These are phyloP conservation scores for Phaethornis superciliosus DNA, from an alignment of 2,113 vertebrate species.

Conservation along the genomic window DNA sequence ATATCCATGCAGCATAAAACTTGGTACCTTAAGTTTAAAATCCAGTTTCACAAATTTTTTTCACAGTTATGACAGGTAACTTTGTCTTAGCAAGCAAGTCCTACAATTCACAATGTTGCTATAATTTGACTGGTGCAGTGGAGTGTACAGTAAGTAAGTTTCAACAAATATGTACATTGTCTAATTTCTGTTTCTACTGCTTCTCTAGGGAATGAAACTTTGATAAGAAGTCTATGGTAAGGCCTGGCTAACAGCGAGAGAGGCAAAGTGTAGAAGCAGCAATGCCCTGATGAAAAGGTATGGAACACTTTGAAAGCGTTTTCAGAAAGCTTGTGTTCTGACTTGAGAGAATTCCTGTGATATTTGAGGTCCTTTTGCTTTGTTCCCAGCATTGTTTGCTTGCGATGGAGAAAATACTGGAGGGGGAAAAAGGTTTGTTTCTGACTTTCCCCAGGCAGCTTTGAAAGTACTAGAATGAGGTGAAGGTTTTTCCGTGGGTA, in stretches of 20 bases:
- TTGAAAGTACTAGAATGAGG: background rate
- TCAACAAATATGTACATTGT: background rate
- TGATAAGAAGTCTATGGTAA: slow-evolving; percentile 14
- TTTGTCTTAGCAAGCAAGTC: background rate
- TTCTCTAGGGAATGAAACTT: slow-evolving; percentile 59
- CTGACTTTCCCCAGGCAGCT: background rate
- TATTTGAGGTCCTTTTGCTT: background rate
- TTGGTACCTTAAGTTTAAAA: background rate
- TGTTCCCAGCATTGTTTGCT: background rate
- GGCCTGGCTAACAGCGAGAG: slow-evolving; percentile 20
- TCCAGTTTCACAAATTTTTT: background rate
- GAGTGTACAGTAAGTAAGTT: background rate
- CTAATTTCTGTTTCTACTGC: slow-evolving; percentile 38
- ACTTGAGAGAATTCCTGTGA: background rate
- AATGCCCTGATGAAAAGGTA: slow-evolving; percentile 67
- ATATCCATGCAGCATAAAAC: background rate
- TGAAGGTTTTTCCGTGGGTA: background rate
- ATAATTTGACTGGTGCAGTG: background rate
- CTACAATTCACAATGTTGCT: background rate
- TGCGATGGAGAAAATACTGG: background rate
- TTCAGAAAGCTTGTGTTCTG: background rate
- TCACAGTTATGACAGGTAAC: background rate
- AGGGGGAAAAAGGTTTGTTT: background rate
- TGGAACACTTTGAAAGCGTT: background rate
- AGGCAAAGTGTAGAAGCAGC: slow-evolving; percentile 39